phyloP scores from a whole-genome alignment of 2,888 invertebrate genomes.

The Dynastes maya region DNA sequence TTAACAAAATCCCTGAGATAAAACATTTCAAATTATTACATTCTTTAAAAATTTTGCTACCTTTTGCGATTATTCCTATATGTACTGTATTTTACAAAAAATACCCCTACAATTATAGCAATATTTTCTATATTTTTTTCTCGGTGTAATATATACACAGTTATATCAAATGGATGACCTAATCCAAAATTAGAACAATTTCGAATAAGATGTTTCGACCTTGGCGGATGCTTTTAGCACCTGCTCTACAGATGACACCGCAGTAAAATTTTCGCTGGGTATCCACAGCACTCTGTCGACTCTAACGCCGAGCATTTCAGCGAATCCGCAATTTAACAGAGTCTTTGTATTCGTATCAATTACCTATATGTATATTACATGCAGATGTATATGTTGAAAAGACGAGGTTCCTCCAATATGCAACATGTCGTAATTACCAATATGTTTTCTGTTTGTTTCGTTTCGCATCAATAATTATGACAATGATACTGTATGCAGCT shows the following conservation, averaged over 20 bases:
- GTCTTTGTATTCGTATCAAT: neutral
- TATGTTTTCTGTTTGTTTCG: slow-evolving; percentile 6
- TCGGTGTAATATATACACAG: too few relatives aligned
- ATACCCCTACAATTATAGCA: too few relatives aligned
- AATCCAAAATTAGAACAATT: neutral
- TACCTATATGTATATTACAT: neutral
- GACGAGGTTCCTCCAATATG: slow-evolving; percentile 19
- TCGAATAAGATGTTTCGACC: slow-evolving; percentile 21
- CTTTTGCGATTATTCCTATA: too few relatives aligned
- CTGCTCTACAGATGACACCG: slow-evolving; percentile 28
- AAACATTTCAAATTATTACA: too few relatives aligned
- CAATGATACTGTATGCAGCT: slow-evolving; percentile 37
- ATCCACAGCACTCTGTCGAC: slow-evolving; percentile 1
- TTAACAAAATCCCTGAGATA: too few relatives aligned
- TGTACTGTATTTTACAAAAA: too few relatives aligned
- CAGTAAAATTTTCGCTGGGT: slow-evolving; percentile 10
- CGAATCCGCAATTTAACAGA: slow-evolving; percentile 13
- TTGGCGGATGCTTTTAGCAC: neutral
- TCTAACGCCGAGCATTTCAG: slow-evolving; percentile 13
- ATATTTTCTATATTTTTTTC: too few relatives aligned
- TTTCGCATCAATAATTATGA: slow-evolving; percentile 22
- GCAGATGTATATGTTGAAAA: neutral
- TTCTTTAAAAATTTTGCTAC: too few relatives aligned
- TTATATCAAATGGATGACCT: too few relatives aligned
- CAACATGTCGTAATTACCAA: slow-evolving; percentile 30